These are phyloP conservation scores for Anoplopoma fimbria DNA, from an alignment of 2,113 vertebrate species.

Conservation along the genomic window DNA sequence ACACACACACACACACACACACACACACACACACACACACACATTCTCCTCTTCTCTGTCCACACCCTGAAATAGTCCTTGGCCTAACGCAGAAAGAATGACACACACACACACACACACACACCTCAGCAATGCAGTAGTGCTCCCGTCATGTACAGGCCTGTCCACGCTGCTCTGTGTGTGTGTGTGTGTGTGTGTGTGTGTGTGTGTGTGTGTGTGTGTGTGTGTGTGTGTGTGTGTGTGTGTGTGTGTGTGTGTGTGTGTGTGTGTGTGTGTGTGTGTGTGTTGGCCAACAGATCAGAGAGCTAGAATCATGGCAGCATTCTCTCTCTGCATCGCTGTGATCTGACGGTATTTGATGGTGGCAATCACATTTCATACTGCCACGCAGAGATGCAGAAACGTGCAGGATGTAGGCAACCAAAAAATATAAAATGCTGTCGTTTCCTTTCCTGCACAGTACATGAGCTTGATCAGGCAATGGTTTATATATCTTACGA, in stretches of 20 bases:
- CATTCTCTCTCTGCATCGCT: conserved; percentile 23
- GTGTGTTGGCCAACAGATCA: conserved; percentile 34
- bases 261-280: conserved; percentile 19
- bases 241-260: conserved; percentile 14
- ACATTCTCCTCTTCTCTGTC: conserved; percentile 30
- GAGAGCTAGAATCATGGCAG: conserved; percentile 40
- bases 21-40: conserved; percentile 37
- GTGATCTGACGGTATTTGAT: conserved; percentile 20
- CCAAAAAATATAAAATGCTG: not conserved
- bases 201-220: conserved; percentile 5
- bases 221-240: conserved; percentile 9
- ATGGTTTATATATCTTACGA: too few relatives aligned
- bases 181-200: conserved; percentile 9
- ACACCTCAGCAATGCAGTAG: conserved; percentile 27
- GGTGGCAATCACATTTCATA: conserved; percentile 15
- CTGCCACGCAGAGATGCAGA: not conserved
- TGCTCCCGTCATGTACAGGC: conserved; percentile 55
- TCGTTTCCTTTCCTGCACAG: not conserved
- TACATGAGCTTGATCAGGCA: not conserved
- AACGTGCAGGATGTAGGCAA: not conserved
- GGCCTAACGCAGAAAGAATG: conserved; percentile 30
- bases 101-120: conserved; percentile 47
- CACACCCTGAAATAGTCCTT: conserved; percentile 56
- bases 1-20: conserved; percentile 26
- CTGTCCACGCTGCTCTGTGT: conserved; percentile 36